These are phyloP conservation scores for Hormaphis cornu DNA, from an alignment of 1,140 invertebrate genomes.

Conservation along the genomic window DNA sequence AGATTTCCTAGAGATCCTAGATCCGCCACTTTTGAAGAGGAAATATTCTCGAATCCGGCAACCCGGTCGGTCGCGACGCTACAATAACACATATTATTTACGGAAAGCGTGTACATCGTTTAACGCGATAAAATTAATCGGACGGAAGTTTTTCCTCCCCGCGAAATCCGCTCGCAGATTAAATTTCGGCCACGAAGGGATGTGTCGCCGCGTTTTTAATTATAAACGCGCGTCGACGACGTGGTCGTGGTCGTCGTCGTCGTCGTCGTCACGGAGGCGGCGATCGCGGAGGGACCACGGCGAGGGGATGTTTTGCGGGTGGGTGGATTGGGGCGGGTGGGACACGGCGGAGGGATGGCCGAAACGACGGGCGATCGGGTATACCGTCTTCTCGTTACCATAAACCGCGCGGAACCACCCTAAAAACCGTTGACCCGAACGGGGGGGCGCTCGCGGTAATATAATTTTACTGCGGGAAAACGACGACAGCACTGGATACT, in stretches of 20 bases:
- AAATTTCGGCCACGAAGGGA: constrained; percentile 18
- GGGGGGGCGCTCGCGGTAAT: not conserved
- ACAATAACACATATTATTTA: no score
- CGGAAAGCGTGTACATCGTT: not conserved
- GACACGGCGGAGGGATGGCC: not conserved
- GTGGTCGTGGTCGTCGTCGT: not conserved
- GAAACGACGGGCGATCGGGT: not conserved
- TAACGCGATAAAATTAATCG: constrained; percentile 24
- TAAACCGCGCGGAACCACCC: constrained; percentile 25
- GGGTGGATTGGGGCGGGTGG: not conserved
- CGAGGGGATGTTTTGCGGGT: no score
- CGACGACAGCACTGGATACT: not conserved
- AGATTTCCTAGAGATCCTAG: no score
- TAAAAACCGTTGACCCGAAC: constrained; percentile 21
- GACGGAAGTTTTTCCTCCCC: constrained; percentile 7
- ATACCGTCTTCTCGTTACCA: not conserved
- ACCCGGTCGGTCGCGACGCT: no score
- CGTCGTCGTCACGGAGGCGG: not conserved
- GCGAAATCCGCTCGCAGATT: constrained; percentile 24
- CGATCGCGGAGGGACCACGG: not conserved
- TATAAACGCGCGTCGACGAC: constrained; percentile 6
- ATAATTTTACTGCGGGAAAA: constrained; percentile 17
- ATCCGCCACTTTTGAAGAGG: no score
- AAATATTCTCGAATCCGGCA: no score
- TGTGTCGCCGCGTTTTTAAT: constrained; percentile 24